A percentile compares a stretch with the other conserved stretches of the same genome.
phyloP scores from a whole-genome alignment of 92 coral and sea anemone genomes.

The Phenganax marumi region DNA sequence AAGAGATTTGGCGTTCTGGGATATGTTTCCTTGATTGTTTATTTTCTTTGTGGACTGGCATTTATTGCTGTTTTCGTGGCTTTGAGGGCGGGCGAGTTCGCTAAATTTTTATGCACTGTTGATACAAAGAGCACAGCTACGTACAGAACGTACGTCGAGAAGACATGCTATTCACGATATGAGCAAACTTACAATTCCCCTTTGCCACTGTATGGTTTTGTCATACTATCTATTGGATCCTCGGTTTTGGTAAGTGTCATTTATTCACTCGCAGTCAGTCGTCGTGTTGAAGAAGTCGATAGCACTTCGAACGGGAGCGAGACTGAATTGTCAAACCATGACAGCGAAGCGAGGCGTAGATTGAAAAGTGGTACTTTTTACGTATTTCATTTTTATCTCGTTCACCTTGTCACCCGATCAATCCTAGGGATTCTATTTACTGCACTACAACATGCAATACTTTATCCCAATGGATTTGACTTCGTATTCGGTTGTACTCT shows the following conservation, averaged over 20 bases:
- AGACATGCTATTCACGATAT: slow-evolving; percentile 48
- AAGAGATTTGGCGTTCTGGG: neutral
- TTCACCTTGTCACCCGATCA: neutral
- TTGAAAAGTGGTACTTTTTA: no score
- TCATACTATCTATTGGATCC: neutral
- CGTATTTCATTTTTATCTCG: slow-evolving; percentile 7
- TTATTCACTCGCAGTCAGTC: neutral
- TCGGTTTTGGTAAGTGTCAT: neutral
- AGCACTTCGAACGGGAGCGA: no score
- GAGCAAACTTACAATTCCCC: slow-evolving; percentile 54
- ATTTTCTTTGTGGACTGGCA: neutral
- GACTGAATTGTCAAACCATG: no score
- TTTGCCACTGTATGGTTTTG: slow-evolving; percentile 43
- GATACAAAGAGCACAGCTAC: neutral
- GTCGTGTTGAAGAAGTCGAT: neutral
- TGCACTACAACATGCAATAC: neutral
- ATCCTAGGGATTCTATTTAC: neutral
- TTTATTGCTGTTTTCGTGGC: neutral
- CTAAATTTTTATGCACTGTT: neutral
- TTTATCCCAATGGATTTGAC: slow-evolving; percentile 22
- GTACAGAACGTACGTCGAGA: slow-evolving; percentile 21
- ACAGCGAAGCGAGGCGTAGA: slow-evolving; percentile 42
- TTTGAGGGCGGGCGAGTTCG: neutral
- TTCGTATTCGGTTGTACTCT: neutral
- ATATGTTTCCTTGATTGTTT: neutral